phyloP scores from a whole-genome alignment of 1,140 invertebrate genomes.

The Drosophila burlai region DNA sequence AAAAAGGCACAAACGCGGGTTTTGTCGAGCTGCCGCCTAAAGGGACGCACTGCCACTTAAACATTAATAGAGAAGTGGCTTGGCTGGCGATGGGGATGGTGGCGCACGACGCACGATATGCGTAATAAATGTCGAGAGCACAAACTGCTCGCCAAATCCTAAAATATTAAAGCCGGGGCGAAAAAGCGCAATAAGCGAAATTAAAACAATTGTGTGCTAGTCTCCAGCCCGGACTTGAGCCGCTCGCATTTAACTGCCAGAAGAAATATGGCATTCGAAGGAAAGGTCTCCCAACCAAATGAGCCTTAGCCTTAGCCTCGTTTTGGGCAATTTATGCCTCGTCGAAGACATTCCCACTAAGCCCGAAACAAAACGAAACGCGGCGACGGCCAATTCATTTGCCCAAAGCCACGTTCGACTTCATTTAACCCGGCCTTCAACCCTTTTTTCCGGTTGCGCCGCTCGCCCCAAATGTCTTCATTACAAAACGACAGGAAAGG shows the following conservation, averaged over 20 bases:
- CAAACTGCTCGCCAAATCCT: constrained; percentile 72
- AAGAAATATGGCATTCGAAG: constrained; percentile 74
- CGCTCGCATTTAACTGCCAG: constrained; percentile 47
- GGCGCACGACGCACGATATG: constrained; percentile 67
- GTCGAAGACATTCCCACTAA: constrained; percentile 72
- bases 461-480: constrained; percentile 64
- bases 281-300: constrained; percentile 64
- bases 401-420: constrained; percentile 71
- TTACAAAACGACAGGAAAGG: constrained; percentile 51
- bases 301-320: constrained; percentile 59
- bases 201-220: constrained; percentile 78
- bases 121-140: constrained; percentile 76
- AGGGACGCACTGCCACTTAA: constrained; percentile 82
- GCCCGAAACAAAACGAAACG: constrained; percentile 54
- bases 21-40: constrained; percentile 61
- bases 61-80: constrained; percentile 79
- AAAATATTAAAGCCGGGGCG: constrained; percentile 73
- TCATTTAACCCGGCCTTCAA: constrained; percentile 69
- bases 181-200: constrained; percentile 77
- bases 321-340: constrained; percentile 70
- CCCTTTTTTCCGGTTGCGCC: constrained; percentile 41
- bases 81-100: constrained; percentile 5
- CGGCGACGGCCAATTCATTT: constrained; percentile 72
- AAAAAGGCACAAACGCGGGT: constrained; percentile 32
- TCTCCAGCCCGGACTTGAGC: constrained; percentile 26